These are phyloP conservation scores for Noctua janthe DNA, from an alignment of 2,888 invertebrate species.

Conservation along the genomic window DNA sequence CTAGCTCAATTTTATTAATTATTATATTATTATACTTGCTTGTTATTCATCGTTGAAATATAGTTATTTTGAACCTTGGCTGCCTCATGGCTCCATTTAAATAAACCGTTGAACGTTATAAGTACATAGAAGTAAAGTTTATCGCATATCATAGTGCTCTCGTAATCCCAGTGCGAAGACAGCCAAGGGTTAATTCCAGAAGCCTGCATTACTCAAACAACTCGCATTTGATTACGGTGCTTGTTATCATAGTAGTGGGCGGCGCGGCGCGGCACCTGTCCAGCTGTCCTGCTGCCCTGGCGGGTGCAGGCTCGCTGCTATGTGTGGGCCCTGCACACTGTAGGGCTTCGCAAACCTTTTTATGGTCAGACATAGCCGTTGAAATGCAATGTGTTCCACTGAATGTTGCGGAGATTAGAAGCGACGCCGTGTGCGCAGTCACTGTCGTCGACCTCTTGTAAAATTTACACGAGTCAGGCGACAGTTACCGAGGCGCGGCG, in stretches of 20 bases:
- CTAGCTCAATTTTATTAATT: conserved; percentile 89
- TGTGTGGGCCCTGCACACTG: background rate
- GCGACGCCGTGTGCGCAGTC: conserved; percentile 7
- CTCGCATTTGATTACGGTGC: conserved; percentile 86
- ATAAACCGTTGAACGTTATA: conserved; percentile 62
- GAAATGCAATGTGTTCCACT: conserved; percentile 26
- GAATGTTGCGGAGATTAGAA: conserved; percentile 17
- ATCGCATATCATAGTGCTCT: conserved; percentile 67
- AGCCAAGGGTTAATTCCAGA: conserved; percentile 65
- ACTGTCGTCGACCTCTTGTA: background rate
- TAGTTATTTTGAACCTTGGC: conserved; percentile 72
- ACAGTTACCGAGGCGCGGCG: background rate
- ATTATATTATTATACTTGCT: conserved; percentile 83
- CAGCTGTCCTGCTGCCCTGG: background rate
- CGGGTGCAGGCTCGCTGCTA: background rate
- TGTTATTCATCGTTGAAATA: conserved; percentile 82
- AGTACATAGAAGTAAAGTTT: conserved; percentile 67
- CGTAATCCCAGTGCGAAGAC: conserved; percentile 58
- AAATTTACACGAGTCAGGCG: background rate
- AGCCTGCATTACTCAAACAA: conserved; percentile 76
- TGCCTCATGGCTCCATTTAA: conserved; percentile 59
- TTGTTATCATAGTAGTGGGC: conserved; percentile 70
- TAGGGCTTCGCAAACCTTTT: background rate
- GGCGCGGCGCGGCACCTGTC: conserved; percentile 40
- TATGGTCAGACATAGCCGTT: conserved; percentile 1